These are phyloP conservation scores for Musca vetustissima DNA, from an alignment of 1,140 invertebrate species.

Conservation along the genomic window DNA sequence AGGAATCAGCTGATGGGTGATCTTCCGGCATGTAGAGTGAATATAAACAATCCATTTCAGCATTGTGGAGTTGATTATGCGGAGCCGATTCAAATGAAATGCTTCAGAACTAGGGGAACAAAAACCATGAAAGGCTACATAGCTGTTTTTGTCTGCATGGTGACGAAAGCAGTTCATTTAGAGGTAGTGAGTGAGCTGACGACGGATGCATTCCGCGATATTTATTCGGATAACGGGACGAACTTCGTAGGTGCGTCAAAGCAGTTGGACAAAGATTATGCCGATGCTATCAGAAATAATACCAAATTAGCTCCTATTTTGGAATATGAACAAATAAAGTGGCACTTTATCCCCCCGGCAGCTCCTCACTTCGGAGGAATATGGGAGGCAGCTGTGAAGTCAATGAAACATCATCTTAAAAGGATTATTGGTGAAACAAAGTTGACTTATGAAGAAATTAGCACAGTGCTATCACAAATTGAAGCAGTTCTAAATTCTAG, in stretches of 20 bases:
- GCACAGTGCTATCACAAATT: constrained; percentile 34
- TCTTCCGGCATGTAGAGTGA: not conserved
- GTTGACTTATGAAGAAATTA: constrained; percentile 41
- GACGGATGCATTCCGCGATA: constrained; percentile 33
- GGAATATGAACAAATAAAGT: constrained; percentile 2
- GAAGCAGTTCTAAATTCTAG: constrained; percentile 42
- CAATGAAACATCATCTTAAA: constrained; percentile 39
- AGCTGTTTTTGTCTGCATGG: constrained; percentile 35
- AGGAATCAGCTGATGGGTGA: constrained; percentile 14
- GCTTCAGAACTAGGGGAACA: constrained; percentile 25
- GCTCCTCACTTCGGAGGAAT: constrained; percentile 50
- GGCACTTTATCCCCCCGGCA: constrained; percentile 27
- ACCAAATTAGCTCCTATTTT: not conserved
- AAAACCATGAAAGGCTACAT: constrained; percentile 35
- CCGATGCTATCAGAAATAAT: constrained; percentile 16
- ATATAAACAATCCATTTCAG: constrained; percentile 29
- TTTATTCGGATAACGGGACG: constrained; percentile 46
- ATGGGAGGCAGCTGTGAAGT: constrained; percentile 48
- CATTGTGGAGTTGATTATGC: constrained; percentile 37
- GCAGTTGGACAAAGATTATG: constrained; percentile 23
- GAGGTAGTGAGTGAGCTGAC: constrained; percentile 35
- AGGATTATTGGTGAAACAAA: constrained; percentile 18
- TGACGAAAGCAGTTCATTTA: constrained; percentile 39
- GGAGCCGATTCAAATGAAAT: constrained; percentile 34
- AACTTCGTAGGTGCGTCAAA: constrained; percentile 44